phyloP scores from a whole-genome alignment of 2,113 vertebrate genomes.

The Callopanchax toddi region DNA sequence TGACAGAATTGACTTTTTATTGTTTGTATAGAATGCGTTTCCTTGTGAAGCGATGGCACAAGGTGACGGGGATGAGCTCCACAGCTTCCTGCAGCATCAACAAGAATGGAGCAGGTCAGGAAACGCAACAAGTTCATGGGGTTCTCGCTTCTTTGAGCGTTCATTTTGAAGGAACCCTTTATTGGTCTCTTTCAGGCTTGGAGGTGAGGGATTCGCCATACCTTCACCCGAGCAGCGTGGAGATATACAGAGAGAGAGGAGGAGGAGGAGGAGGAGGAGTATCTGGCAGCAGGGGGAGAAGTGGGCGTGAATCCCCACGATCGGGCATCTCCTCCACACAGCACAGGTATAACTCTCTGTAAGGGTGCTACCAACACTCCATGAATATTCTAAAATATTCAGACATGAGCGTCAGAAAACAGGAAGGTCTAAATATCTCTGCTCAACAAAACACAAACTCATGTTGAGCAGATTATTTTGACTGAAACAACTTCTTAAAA shows the following conservation, averaged over 20 bases:
- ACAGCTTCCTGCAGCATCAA: constrained; percentile 59
- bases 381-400: no score
- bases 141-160: not conserved
- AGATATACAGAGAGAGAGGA: constrained; percentile 84
- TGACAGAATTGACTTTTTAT: not conserved
- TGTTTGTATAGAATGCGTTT: constrained; percentile 90
- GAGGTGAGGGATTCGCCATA: constrained; percentile 86
- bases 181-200: constrained; percentile 72
- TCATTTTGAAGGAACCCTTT: not conserved
- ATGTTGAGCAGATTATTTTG: no score
- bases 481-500: no score
- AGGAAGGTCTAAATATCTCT: no score
- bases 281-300: constrained; percentile 81
- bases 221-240: constrained; percentile 81
- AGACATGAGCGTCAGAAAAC: no score
- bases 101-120: constrained; percentile 87
- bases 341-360: constrained; percentile 73
- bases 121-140: constrained; percentile 54
- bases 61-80: constrained; percentile 81
- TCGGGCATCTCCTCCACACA: constrained; percentile 82
- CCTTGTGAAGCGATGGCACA: constrained; percentile 92
- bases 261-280: constrained; percentile 43
- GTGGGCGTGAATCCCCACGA: constrained; percentile 86
- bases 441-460: no score
- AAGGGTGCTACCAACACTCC: no score